A percentile compares a stretch with the other conserved stretches of the same genome.
phyloP scores from a whole-genome alignment of 1,140 invertebrate species.

The Himalopsyche phryganea region DNA sequence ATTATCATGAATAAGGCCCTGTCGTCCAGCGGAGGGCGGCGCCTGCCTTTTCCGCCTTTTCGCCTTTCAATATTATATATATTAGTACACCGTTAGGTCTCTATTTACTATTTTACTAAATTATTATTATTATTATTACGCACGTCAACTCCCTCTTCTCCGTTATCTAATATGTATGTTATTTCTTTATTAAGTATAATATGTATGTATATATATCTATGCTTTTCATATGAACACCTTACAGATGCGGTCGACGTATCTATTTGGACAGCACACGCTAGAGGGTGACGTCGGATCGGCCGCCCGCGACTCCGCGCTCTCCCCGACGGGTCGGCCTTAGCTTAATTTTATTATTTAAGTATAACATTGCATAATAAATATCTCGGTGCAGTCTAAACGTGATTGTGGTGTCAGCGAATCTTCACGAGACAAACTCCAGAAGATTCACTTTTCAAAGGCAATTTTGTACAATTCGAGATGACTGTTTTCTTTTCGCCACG shows the following conservation, averaged over 20 bases:
- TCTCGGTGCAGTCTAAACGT: conserved; percentile 34
- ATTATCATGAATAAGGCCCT: conserved; percentile 32
- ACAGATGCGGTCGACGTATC: conserved; percentile 16
- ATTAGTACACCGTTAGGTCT: conserved; percentile 17
- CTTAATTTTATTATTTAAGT: conserved; percentile 29
- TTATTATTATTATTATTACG: conserved; percentile 13
- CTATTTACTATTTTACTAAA: conserved; percentile 14
- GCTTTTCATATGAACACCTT: conserved; percentile 28
- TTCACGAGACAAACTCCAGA: conserved; percentile 26
- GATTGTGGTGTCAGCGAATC: conserved; percentile 33
- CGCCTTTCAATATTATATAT: neutral
- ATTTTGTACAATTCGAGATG: conserved; percentile 33
- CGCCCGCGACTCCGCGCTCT: no score
- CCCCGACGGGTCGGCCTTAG: neutral
- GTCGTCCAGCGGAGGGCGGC: conserved; percentile 15
- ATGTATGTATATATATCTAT: conserved; percentile 29
- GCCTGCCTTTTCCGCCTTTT: conserved; percentile 10
- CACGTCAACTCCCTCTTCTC: conserved; percentile 8
- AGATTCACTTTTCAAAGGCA: conserved; percentile 33
- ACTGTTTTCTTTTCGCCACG: conserved; percentile 24
- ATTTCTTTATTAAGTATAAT: conserved; percentile 25
- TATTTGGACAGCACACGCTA: conserved; percentile 30
- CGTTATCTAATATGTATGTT: conserved; percentile 2
- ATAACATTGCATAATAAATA: conserved; percentile 36
- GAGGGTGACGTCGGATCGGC: conserved; percentile 14